Evolutionary conservation across 2,888 invertebrate genomes (phyloP).

Genomic region (Ommatoiulus sabulosus): DNA sequence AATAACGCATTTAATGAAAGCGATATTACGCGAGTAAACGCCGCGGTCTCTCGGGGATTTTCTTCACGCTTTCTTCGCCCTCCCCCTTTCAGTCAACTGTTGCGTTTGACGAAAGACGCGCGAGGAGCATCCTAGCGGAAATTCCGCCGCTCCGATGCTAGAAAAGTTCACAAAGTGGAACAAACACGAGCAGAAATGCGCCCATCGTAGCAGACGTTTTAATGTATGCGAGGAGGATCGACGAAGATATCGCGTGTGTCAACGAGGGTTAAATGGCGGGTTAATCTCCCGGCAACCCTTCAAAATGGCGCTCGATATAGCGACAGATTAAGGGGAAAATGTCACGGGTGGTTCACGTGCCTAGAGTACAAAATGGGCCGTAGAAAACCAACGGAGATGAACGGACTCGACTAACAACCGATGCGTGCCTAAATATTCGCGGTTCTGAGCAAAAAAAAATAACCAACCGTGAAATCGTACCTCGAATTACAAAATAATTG

Average conservation of each 20-base stretch:
- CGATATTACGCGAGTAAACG: background rate
- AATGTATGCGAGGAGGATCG: background rate
- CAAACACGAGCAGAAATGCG: background rate
- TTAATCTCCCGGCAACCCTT: background rate
- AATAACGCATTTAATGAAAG: slow-evolving; percentile 1
- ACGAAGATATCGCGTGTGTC: background rate
- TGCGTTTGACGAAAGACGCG: background rate
- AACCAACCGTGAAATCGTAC: no score
- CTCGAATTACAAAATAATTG: no score
- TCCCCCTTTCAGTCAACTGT: background rate
- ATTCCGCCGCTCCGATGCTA: background rate
- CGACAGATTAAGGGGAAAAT: background rate
- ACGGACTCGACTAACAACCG: no score
- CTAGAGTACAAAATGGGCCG: background rate
- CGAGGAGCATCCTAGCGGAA: background rate
- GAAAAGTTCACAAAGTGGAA: background rate
- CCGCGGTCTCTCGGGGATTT: background rate
- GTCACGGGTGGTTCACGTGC: background rate
- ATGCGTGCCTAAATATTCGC: no score
- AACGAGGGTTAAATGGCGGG: background rate
- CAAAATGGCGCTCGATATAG: background rate
- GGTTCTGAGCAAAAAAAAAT: no score
- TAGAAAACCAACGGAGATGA: background rate
- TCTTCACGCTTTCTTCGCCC: background rate
- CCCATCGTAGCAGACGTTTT: background rate